Evolutionary conservation across 1,140 invertebrate species (phyloP).

Genomic region (Neotoxoptera formosana): DNA sequence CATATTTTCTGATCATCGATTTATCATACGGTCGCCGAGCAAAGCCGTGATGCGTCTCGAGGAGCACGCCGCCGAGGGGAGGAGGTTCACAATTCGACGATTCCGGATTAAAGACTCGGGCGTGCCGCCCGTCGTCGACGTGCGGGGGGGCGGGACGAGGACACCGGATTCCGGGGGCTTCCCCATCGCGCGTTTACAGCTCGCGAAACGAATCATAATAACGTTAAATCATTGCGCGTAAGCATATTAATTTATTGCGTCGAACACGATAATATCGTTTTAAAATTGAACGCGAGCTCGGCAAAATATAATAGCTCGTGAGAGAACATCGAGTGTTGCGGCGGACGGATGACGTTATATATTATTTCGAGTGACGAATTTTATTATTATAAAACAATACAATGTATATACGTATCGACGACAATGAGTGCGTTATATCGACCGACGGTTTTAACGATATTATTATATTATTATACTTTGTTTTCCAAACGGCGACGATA

Average conservation of each 20-base stretch:
- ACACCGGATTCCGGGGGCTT: not conserved
- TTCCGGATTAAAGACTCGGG: constrained; percentile 10
- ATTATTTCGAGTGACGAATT: not conserved
- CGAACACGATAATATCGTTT: not conserved
- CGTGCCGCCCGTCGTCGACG: not conserved
- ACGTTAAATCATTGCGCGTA: not conserved
- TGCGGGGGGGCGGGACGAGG: too few species aligned
- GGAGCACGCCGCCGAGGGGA: too few species aligned
- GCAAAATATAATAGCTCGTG: too few species aligned
- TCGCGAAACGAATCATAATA: constrained; percentile 7
- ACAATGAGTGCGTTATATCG: not conserved
- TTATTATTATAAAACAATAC: not conserved
- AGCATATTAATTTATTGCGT: constrained; percentile 10
- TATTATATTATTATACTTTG: not conserved
- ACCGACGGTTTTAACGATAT: not conserved
- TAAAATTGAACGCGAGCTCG: not conserved
- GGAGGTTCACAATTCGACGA: constrained; percentile 33
- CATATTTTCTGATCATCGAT: constrained; percentile 33
- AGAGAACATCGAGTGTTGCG: not conserved
- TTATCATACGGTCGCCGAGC: not conserved
- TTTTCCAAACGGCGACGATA: not conserved
- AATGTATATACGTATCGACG: not conserved
- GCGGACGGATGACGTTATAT: not conserved
- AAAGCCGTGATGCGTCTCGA: not conserved
- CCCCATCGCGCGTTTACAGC: not conserved